Conservation (phyloP, 2,797 vertebrate genomes). For the Pterois miles region DNA sequence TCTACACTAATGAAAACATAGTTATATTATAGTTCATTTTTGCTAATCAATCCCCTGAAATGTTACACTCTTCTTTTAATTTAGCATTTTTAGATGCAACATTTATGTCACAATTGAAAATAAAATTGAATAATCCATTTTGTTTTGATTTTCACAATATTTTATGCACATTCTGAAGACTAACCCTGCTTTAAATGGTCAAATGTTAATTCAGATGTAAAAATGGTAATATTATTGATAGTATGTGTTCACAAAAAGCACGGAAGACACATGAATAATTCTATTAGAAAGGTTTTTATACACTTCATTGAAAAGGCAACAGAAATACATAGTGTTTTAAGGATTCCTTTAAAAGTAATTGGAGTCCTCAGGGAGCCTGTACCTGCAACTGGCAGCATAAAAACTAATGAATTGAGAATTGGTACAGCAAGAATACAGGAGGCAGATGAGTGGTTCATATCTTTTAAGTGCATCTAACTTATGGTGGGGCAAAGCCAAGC, state of each 20-base stretch:
- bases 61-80: too few relatives aligned
- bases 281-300: neutral
- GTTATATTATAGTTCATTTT: too few relatives aligned
- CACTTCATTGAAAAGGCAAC: neutral
- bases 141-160: accelerated
- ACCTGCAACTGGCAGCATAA: neutral
- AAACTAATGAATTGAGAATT: too few relatives aligned
- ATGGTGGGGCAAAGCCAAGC: neutral
- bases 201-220: neutral
- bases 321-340: neutral
- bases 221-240: neutral
- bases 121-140: too few relatives aligned
- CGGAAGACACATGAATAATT: neutral
- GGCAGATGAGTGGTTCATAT: neutral
- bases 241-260: neutral
- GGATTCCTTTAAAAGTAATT: slow-evolving; percentile 1
- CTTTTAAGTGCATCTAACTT: neutral
- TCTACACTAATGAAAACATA: too few relatives aligned
- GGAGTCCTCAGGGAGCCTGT: neutral
- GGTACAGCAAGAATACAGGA: too few relatives aligned
- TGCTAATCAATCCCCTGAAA: too few relatives aligned
- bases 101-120: too few relatives aligned
- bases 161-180: neutral
- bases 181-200: neutral
- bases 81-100: too few relatives aligned